A percentile compares a stretch with the other conserved stretches of the same genome.
Evolutionary conservation across 1,140 invertebrate genomes (phyloP).

Genomic region (Theocolax elegans): DNA sequence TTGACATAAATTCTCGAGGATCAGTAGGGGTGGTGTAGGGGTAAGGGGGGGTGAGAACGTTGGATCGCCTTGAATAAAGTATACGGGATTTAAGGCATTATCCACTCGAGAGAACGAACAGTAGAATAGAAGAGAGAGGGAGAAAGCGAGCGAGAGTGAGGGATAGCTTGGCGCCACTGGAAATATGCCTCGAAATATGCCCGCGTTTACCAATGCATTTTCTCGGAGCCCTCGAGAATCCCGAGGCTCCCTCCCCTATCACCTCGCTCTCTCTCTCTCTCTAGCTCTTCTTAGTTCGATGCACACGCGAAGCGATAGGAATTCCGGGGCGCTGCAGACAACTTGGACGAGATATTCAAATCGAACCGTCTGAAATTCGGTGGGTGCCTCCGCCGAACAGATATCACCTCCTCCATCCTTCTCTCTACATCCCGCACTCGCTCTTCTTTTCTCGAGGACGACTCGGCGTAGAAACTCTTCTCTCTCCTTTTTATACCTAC

Average conservation of each 20-base stretch:
- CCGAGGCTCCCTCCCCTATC: background rate
- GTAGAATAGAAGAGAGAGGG: slow-evolving; percentile 10
- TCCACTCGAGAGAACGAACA: slow-evolving; percentile 2
- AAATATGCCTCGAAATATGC: background rate
- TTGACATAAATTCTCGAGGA: background rate
- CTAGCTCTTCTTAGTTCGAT: background rate
- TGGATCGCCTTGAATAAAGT: slow-evolving; percentile 1
- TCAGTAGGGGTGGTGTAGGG: background rate
- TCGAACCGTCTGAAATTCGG: background rate
- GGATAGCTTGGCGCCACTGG: background rate
- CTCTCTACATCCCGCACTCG: too few relatives aligned
- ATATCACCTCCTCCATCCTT: slow-evolving; percentile 14
- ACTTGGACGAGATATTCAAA: background rate
- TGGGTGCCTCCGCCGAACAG: slow-evolving; percentile 27
- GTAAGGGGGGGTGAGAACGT: background rate
- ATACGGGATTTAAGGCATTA: slow-evolving; percentile 1
- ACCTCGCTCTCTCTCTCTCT: too few relatives aligned
- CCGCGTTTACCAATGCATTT: slow-evolving; percentile 6
- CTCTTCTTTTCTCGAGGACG: background rate
- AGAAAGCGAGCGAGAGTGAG: slow-evolving; percentile 9
- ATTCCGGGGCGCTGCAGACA: background rate
- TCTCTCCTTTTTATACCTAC: background rate
- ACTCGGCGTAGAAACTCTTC: background rate
- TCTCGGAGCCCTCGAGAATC: background rate
- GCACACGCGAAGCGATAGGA: background rate